Conservation (phyloP, 2,888 invertebrate species). For the Pollenia amentaria region DNA sequence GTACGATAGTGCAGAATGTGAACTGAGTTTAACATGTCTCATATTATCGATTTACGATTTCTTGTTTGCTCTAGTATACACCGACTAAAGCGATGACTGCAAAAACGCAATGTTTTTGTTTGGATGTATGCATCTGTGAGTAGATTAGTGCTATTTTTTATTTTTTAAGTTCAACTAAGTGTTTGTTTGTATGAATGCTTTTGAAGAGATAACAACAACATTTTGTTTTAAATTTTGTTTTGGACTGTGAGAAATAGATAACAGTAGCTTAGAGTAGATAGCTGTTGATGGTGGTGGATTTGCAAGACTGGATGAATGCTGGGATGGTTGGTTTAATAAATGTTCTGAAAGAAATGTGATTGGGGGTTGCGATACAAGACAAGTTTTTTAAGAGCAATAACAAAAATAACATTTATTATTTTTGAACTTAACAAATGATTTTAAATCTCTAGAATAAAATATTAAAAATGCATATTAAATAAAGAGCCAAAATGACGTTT, state of each 20-base stretch:
- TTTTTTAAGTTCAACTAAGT: constrained; percentile 50
- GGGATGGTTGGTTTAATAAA: constrained; percentile 34
- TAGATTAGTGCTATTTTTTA: constrained; percentile 21
- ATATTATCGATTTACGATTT: constrained; percentile 72
- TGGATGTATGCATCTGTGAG: neutral
- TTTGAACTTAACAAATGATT: constrained; percentile 43
- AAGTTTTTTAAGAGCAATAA: constrained; percentile 42
- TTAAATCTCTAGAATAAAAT: constrained; percentile 33
- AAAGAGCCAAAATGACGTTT: constrained; percentile 29
- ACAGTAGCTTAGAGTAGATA: constrained; percentile 48
- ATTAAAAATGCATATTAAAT: constrained; percentile 2
- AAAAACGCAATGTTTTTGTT: constrained; percentile 46
- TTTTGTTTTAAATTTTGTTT: constrained; percentile 30
- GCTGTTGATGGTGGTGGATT: constrained; percentile 10
- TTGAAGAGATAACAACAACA: constrained; percentile 65
- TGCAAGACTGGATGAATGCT: constrained; percentile 41
- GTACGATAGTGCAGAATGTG: neutral
- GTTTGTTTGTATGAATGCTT: constrained; percentile 43
- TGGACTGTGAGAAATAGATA: constrained; percentile 57
- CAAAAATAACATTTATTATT: constrained; percentile 40
- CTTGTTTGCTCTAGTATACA: constrained; percentile 60
- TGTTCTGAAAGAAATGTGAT: neutral
- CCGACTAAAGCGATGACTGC: constrained; percentile 44
- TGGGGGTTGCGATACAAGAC: constrained; percentile 4
- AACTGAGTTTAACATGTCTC: constrained; percentile 61